Evolutionary conservation across 2,888 invertebrate species (phyloP).

Genomic region (Dusona sp.): DNA sequence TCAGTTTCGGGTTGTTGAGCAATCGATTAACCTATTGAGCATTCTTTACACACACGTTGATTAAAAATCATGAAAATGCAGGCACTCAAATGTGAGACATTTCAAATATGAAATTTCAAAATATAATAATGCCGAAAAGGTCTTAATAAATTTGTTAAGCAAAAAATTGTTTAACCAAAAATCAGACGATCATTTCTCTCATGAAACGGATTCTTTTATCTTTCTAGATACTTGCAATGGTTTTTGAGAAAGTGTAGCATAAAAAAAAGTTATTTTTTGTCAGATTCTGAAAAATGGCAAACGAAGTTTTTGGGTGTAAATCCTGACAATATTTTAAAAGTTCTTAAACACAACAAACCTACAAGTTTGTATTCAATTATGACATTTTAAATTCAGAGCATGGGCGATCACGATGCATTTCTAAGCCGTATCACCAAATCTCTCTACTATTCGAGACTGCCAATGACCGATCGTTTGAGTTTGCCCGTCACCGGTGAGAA

Average conservation of each 20-base stretch:
- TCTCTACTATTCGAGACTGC: slow-evolving; percentile 93
- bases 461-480: slow-evolving; percentile 90
- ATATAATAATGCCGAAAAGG: background rate
- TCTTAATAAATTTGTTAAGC: background rate
- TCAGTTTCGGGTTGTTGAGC: slow-evolving; percentile 6
- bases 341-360: too few relatives aligned
- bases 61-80: background rate
- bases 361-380: background rate
- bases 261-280: too few relatives aligned
- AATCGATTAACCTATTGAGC: slow-evolving; percentile 6
- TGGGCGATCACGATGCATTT: slow-evolving; percentile 91
- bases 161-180: background rate
- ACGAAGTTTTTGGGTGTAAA: background rate
- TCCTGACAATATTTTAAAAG: too few relatives aligned
- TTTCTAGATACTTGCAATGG: too few relatives aligned
- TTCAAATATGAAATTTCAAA: background rate
- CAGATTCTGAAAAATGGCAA: too few relatives aligned
- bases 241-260: too few relatives aligned
- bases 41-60: background rate
- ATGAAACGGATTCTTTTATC: background rate
- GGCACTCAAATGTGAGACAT: background rate
- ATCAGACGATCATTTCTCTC: background rate
- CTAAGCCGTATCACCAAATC: slow-evolving; percentile 94
- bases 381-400: slow-evolving; percentile 84
- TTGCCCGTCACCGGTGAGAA: slow-evolving; percentile 92